Evolutionary conservation across 2,797 vertebrate genomes (phyloP), one percentile per base, ranked within the genome.

Genomic region (Gallinago solitaria): DNA sequence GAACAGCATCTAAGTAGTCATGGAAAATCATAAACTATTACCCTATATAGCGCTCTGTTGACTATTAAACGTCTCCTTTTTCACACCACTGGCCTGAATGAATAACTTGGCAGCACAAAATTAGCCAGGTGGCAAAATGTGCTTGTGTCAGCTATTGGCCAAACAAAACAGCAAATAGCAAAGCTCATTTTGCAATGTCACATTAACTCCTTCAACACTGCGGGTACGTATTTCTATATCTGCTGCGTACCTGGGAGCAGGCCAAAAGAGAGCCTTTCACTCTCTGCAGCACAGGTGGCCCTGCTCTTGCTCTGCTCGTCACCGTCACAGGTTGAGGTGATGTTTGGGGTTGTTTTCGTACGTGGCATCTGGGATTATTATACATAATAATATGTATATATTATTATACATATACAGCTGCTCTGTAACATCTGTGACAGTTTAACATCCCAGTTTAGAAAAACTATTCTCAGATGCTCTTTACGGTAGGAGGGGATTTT

Each of bases 1-100:
- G 96, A 94, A 86, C 95, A 94, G 93, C 94, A 94, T 95, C 90
- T 97, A 96, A 96, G 96, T 89, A 96, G 95, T 95, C 93, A 94
- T 95, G 94, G 95, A 96, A 98, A 97, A 97, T 98, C 96, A 98
- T 97, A 98, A 98, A 97, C 97, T 97, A 97, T 97, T 96, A 96
- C 95, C 95, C 97, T 97, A 96, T 96, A 97, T 85, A 97, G 97
- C 94, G 95, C 95, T 97, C 89, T 90, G 95, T 97, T 96, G 97
- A 97, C 97, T 98, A 97, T 97, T 97, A 98, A 97, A 98, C 73
- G 89, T 93, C 97, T 98, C 96, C 96, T 97, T 97, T 98, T 98
- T 98, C 97, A 98, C 97, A 96, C 97, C 97, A 97, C 96, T 97
- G 97, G 97, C 96, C 97, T 94, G 96, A 97, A 97, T 97, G 94